These are phyloP conservation scores for Erannis defoliaria DNA, from an alignment of 2,888 invertebrate genomes.

Conservation along the genomic window DNA sequence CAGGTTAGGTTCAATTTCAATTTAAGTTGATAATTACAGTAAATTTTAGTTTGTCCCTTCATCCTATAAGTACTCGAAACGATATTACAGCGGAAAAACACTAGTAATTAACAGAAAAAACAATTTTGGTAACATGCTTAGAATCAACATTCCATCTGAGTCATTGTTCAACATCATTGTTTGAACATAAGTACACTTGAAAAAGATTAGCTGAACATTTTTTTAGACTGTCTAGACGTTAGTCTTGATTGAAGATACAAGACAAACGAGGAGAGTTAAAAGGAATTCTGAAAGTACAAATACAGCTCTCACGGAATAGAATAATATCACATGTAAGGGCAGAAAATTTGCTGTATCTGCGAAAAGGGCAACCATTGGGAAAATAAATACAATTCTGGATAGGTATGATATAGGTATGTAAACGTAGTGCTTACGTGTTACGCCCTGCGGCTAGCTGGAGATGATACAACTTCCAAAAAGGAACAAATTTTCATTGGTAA, in stretches of 20 bases:
- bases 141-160: not conserved
- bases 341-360: not conserved
- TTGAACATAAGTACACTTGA: not conserved
- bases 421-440: constrained; percentile 5
- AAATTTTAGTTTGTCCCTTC: no score
- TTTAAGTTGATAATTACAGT: no score
- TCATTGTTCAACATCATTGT: constrained; percentile 9
- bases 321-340: not conserved
- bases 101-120: not conserved
- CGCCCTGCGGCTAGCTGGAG: not conserved
- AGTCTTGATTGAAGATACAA: constrained; percentile 22
- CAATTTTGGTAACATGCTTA: no score
- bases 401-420: not conserved
- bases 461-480: not conserved
- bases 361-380: not conserved
- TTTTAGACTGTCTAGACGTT: constrained; percentile 6
- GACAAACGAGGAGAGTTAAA: constrained; percentile 1
- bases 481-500: not conserved
- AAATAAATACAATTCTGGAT: not conserved
- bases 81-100: no score
- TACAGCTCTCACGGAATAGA: not conserved
- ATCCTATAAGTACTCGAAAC: no score
- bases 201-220: constrained; percentile 18
- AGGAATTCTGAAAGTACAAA: not conserved
- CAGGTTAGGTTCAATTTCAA: no score